Conservation (phyloP, 2,888 invertebrate species). For the Troglohyphantes excavatus region DNA sequence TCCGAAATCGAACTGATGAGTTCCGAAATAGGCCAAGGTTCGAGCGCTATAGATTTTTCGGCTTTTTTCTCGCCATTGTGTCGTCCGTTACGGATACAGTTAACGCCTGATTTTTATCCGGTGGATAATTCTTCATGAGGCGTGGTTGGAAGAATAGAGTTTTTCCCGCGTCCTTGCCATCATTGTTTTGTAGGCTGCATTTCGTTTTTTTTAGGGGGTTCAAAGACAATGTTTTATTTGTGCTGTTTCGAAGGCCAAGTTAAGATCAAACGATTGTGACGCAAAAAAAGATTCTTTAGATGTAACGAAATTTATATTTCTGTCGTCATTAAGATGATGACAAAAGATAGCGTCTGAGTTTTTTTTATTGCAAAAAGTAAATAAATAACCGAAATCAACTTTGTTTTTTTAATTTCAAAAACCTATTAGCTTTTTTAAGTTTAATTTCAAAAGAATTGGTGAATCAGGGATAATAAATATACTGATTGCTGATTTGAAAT, state of each 20-base stretch:
- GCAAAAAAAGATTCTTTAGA: constrained; percentile 1
- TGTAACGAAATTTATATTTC: constrained; percentile 29
- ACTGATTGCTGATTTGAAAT: too few species aligned
- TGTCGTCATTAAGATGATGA: not conserved
- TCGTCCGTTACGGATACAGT: constrained; percentile 58
- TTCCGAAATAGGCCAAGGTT: constrained; percentile 59
- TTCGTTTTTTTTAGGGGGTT: constrained; percentile 20
- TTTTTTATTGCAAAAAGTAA: constrained; percentile 1
- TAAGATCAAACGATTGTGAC: constrained; percentile 24
- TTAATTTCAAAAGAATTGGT: too few species aligned
- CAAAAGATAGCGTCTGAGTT: not conserved
- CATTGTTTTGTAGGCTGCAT: constrained; percentile 46
- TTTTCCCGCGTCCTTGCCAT: constrained; percentile 61
- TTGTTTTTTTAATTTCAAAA: too few species aligned
- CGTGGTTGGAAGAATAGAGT: constrained; percentile 20
- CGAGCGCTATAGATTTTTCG: constrained; percentile 41
- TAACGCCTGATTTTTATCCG: constrained; percentile 58
- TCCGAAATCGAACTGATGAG: constrained; percentile 56
- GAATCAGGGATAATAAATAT: too few species aligned
- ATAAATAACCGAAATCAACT: not conserved
- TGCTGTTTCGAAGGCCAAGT: constrained; percentile 21
- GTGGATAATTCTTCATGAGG: constrained; percentile 37
- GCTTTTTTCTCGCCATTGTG: constrained; percentile 14
- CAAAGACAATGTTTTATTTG: constrained; percentile 52
- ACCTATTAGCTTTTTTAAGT: too few species aligned